Conservation (phyloP, 2,888 invertebrate genomes). For the Polydrusus pterygomalis region DNA sequence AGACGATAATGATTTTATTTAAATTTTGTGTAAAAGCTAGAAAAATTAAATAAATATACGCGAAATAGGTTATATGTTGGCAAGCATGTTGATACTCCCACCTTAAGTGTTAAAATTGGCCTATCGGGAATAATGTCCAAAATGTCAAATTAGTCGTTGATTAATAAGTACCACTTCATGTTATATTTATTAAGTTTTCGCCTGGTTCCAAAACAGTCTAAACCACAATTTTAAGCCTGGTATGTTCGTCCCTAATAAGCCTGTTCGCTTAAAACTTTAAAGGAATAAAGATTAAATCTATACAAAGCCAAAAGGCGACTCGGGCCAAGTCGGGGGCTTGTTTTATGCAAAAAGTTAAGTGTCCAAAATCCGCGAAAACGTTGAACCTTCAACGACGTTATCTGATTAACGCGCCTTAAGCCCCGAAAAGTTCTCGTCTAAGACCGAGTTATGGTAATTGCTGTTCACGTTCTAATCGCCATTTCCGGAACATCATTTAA, state of each 20-base stretch:
- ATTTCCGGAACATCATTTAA: slow-evolving; percentile 44
- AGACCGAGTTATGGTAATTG: slow-evolving; percentile 36
- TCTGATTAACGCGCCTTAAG: slow-evolving; percentile 40
- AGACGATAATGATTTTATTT: no score
- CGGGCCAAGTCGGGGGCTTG: slow-evolving; percentile 18
- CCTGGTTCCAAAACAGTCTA: not conserved
- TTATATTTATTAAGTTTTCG: no score
- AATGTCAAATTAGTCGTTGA: no score
- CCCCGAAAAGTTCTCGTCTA: slow-evolving; percentile 37
- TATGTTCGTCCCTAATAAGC: slow-evolving; percentile 18
- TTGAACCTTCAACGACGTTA: slow-evolving; percentile 29
- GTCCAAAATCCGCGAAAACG: slow-evolving; percentile 43
- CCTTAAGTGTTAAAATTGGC: no score
- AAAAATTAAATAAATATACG: no score
- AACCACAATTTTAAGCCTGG: no score
- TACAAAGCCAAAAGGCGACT: slow-evolving; percentile 29
- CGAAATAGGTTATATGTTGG: no score
- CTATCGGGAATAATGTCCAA: no score
- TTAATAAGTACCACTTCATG: no score
- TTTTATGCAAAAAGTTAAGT: slow-evolving; percentile 46
- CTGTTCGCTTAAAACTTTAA: slow-evolving; percentile 25
- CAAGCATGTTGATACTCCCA: no score
- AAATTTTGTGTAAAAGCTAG: no score
- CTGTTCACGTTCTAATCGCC: slow-evolving; percentile 35
- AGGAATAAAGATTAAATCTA: slow-evolving; percentile 42